These are phyloP conservation scores for Rhaphigaster nebulosa DNA, from an alignment of 2,888 invertebrate genomes.

Conservation along the genomic window DNA sequence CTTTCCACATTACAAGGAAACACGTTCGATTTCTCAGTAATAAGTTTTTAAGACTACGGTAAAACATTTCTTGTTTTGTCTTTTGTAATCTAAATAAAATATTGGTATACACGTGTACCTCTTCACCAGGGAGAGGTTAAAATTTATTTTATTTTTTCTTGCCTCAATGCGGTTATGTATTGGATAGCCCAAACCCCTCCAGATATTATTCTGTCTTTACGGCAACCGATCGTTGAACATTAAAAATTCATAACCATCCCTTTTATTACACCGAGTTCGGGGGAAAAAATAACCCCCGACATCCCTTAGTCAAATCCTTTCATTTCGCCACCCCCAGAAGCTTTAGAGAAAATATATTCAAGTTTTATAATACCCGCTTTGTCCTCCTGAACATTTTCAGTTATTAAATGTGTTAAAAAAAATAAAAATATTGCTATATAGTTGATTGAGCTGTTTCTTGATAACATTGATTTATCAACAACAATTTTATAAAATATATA, in stretches of 20 bases:
- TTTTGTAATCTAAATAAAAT: background rate
- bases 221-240: slow-evolving; percentile 39
- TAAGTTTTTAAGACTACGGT: background rate
- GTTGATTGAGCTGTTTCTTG: too few species aligned
- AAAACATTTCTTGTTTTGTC: background rate
- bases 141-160: background rate
- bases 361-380: slow-evolving; percentile 40
- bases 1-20: background rate
- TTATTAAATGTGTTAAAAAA: background rate
- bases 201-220: slow-evolving; percentile 47
- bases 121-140: background rate
- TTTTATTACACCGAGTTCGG: slow-evolving; percentile 29
- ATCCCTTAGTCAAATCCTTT: slow-evolving; percentile 40
- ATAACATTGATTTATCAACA: too few species aligned
- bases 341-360: slow-evolving; percentile 44
- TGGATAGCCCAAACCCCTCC: slow-evolving; percentile 7
- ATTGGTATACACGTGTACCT: background rate
- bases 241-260: slow-evolving; percentile 50
- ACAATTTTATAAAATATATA: too few species aligned
- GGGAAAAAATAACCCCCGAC: background rate
- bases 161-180: background rate
- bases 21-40: background rate
- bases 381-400: slow-evolving; percentile 6
- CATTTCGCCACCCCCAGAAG: slow-evolving; percentile 13
- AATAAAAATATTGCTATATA: too few species aligned